Evolutionary conservation across 2,113 vertebrate species (phyloP).

Genomic region (Microcebus lehilahytsara): DNA sequence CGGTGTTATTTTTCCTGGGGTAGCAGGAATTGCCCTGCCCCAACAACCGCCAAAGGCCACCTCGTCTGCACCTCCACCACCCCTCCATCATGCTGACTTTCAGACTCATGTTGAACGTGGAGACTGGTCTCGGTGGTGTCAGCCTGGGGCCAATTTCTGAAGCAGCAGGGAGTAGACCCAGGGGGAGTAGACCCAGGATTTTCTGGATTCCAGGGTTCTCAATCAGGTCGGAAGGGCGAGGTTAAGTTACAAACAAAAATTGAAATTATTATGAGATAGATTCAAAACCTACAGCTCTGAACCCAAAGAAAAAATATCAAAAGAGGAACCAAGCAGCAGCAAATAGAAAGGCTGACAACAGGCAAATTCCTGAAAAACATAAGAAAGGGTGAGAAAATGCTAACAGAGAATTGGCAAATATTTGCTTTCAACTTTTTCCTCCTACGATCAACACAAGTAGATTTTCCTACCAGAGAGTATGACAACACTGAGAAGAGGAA

Average conservation of each 20-base stretch:
- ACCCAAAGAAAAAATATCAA: neutral
- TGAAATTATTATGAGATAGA: neutral
- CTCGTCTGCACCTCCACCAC: neutral
- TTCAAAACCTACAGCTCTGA: neutral
- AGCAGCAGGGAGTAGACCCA: neutral
- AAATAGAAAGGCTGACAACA: neutral
- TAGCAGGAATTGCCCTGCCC: neutral
- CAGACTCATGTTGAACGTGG: neutral
- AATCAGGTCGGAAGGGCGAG: neutral
- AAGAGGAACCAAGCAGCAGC: neutral
- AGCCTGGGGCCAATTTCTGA: neutral
- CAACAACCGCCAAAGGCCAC: neutral
- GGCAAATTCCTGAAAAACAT: neutral
- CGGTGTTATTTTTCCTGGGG: neutral
- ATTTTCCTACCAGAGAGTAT: neutral
- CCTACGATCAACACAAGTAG: neutral
- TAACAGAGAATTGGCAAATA: neutral
- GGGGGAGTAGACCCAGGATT: too few relatives aligned
- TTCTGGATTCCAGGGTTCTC: neutral
- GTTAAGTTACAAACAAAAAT: neutral
- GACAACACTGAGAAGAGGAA: neutral
- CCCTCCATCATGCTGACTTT: neutral
- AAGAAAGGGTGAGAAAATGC: neutral
- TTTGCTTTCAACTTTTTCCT: neutral
- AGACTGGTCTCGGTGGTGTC: neutral